phyloP scores from a whole-genome alignment of 2,797 vertebrate genomes.

The Cephalopachus bancanus region DNA sequence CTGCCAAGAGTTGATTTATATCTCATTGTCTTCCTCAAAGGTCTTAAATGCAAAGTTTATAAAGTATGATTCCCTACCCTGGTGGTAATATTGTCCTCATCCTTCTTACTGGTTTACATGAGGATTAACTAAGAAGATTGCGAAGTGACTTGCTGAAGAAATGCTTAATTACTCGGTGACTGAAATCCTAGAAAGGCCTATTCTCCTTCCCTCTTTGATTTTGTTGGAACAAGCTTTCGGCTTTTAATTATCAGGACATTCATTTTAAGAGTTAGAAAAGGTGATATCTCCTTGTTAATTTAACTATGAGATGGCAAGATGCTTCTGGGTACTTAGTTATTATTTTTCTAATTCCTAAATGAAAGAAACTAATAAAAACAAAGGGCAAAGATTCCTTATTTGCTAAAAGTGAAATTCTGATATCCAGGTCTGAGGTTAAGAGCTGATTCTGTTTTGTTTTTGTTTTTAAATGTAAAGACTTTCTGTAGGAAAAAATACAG shows the following conservation, averaged over 20 bases:
- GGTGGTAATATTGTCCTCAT: background rate
- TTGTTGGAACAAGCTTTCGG: conserved; percentile 42
- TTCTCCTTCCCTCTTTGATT: conserved; percentile 40
- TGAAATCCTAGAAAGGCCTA: background rate
- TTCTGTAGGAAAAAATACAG: conserved; percentile 32
- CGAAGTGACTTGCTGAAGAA: conserved; percentile 18
- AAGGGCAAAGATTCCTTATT: background rate
- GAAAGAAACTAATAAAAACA: conserved; percentile 62
- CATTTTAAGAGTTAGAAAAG: conserved; percentile 66
- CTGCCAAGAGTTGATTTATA: conserved; percentile 18
- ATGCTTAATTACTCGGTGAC: background rate
- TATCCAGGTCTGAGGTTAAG: background rate
- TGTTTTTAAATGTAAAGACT: conserved; percentile 22
- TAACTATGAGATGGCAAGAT: conserved; percentile 48
- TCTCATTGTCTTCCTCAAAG: conserved; percentile 8
- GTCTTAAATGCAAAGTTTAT: conserved; percentile 9
- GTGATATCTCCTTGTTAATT: conserved; percentile 52
- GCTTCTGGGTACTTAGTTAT: background rate
- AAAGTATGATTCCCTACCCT: background rate
- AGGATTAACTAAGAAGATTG: conserved; percentile 22
- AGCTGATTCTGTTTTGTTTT: background rate
- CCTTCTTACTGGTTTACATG: background rate
- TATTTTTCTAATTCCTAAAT: conserved; percentile 70
- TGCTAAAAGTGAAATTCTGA: conserved; percentile 27
- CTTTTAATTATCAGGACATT: conserved; percentile 69